Evolutionary conservation across 2,113 vertebrate species (phyloP).

Genomic region (Macaca mulatta): DNA sequence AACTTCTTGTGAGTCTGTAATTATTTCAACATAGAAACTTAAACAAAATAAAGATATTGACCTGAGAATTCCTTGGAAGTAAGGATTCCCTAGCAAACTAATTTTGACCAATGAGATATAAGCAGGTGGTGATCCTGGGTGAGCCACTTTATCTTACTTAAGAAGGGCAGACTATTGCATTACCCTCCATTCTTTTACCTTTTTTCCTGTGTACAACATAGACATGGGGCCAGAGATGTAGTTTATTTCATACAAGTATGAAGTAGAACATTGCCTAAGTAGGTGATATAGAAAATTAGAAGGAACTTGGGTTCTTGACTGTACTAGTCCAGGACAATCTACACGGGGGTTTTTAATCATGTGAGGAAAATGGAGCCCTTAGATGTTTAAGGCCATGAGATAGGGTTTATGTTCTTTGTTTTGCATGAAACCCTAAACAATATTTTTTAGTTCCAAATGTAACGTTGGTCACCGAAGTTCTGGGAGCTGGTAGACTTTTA

Average conservation of each 20-base stretch:
- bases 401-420: not conserved
- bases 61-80: not conserved
- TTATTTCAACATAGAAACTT: not conserved
- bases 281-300: not conserved
- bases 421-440: not conserved
- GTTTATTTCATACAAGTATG: not conserved
- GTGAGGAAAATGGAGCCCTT: not conserved
- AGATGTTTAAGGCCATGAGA: not conserved
- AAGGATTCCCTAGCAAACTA: not conserved
- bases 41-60: not conserved
- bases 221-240: not conserved
- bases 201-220: not conserved
- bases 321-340: not conserved
- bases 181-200: not conserved
- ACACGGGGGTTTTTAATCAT: not conserved
- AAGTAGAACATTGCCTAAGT: not conserved
- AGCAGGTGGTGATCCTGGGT: not conserved
- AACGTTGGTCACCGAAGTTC: not conserved
- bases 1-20: not conserved
- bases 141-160: not conserved
- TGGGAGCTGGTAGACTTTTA: not conserved
- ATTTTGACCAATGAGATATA: not conserved
- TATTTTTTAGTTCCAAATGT: not conserved
- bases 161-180: not conserved
- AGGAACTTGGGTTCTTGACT: not conserved